A percentile compares a stretch with the other conserved stretches of the same genome.
phyloP scores from a whole-genome alignment of 2,888 invertebrate genomes.

The Leistus spinibarbis region DNA sequence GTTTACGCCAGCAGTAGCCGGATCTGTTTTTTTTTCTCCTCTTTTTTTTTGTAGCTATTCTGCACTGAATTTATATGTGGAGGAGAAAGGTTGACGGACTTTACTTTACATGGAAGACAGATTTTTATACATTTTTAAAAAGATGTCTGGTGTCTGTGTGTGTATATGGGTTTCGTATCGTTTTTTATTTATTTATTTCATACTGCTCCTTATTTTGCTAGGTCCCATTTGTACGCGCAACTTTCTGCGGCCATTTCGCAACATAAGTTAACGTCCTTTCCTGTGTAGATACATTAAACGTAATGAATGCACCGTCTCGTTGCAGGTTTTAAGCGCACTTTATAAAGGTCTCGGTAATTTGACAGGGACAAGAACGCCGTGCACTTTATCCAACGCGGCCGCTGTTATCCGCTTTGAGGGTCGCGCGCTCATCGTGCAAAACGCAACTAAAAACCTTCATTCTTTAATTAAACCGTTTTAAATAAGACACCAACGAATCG shows the following conservation, averaged over 20 bases:
- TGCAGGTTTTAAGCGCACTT: slow-evolving; percentile 34
- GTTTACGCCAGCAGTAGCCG: slow-evolving; percentile 33
- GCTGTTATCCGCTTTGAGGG: neutral
- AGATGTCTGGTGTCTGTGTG: slow-evolving; percentile 11
- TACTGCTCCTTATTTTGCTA: neutral
- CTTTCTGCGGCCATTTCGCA: neutral
- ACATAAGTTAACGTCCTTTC: neutral
- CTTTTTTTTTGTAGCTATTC: slow-evolving; percentile 21
- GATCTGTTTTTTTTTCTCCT: slow-evolving; percentile 12
- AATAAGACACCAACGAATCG: slow-evolving; percentile 23
- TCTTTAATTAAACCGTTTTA: slow-evolving; percentile 32
- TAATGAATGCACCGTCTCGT: slow-evolving; percentile 30
- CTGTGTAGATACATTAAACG: slow-evolving; percentile 20
- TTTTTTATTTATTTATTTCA: slow-evolving; percentile 4
- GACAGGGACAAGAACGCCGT: slow-evolving; percentile 27
- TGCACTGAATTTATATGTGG: slow-evolving; percentile 33
- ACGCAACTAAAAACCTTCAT: slow-evolving; percentile 1
- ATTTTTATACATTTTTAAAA: slow-evolving; percentile 35
- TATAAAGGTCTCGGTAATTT: slow-evolving; percentile 29
- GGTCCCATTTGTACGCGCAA: neutral
- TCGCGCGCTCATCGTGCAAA: neutral
- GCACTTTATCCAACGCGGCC: neutral
- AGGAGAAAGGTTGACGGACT: slow-evolving; percentile 22
- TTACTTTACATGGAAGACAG: slow-evolving; percentile 29
- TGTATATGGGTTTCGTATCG: too few species aligned